Evolutionary conservation across 2,888 invertebrate genomes (phyloP).

Genomic region (Apotomis capreana): DNA sequence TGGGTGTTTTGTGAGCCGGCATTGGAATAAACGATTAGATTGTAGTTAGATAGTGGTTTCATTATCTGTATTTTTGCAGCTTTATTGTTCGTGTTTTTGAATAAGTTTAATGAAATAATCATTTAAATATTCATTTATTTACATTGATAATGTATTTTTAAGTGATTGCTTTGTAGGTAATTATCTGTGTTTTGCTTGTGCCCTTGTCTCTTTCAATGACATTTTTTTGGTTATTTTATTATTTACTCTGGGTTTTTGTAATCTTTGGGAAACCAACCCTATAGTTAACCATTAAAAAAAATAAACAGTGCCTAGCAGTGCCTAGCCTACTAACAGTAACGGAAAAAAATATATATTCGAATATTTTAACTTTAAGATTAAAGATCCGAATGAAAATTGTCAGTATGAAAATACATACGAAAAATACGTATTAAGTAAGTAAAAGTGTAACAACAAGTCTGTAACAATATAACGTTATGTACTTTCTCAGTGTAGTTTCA

Average conservation of each 20-base stretch:
- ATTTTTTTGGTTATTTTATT: not conserved
- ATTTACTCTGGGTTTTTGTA: not conserved
- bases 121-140: slow-evolving; percentile 11
- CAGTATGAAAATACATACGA: too few relatives aligned
- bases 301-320: too few relatives aligned
- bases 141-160: slow-evolving; percentile 27
- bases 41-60: slow-evolving; percentile 32
- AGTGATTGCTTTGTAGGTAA: slow-evolving; percentile 6
- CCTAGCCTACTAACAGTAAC: too few relatives aligned
- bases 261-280: not conserved
- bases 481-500: too few relatives aligned
- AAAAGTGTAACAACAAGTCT: too few relatives aligned
- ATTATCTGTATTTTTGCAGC: slow-evolving; percentile 38
- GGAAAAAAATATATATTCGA: too few relatives aligned
- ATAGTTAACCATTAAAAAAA: too few relatives aligned
- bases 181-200: not conserved
- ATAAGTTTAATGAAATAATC: slow-evolving; percentile 28
- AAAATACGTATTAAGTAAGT: too few relatives aligned
- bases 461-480: too few relatives aligned
- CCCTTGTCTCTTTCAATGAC: slow-evolving; percentile 1
- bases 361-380: too few relatives aligned
- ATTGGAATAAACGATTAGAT: slow-evolving; percentile 39
- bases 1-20: slow-evolving; percentile 32
- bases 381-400: too few relatives aligned
- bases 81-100: slow-evolving; percentile 34